phyloP scores from a whole-genome alignment of 2,888 invertebrate genomes.

The Folsomia candida region DNA sequence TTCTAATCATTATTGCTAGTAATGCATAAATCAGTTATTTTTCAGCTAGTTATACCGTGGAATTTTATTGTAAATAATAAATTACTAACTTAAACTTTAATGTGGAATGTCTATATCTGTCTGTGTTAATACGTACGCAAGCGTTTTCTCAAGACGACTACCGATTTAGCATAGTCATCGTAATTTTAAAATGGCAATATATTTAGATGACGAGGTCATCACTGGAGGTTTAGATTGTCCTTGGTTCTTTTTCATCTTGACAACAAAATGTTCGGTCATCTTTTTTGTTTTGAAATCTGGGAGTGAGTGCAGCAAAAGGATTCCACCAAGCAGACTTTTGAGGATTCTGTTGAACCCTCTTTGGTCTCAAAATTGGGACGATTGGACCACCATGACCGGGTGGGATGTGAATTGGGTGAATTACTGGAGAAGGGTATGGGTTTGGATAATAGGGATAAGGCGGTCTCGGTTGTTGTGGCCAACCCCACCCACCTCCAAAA shows the following conservation, averaged over 20 bases:
- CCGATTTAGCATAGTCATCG: too few relatives aligned
- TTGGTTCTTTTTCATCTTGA: too few relatives aligned
- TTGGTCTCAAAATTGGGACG: conserved; percentile 35
- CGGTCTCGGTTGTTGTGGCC: background rate
- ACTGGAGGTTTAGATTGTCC: too few relatives aligned
- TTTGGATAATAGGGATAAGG: conserved; percentile 21
- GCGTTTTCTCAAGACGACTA: too few relatives aligned
- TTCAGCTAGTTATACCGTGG: too few relatives aligned
- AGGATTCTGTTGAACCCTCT: conserved; percentile 11
- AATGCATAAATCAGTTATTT: too few relatives aligned
- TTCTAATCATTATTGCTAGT: too few relatives aligned
- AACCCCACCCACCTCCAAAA: conserved; percentile 18
- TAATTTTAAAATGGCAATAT: too few relatives aligned
- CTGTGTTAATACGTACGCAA: too few relatives aligned
- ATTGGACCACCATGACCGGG: conserved; percentile 19
- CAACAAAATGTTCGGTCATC: too few relatives aligned
- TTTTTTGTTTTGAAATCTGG: conserved; percentile 15
- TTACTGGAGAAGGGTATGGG: conserved; percentile 21
- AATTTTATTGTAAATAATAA: conserved; percentile 16
- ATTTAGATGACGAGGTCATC: too few relatives aligned
- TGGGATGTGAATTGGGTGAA: conserved; percentile 15
- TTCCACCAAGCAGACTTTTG: conserved; percentile 43
- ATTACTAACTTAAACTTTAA: background rate
- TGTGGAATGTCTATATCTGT: too few relatives aligned
- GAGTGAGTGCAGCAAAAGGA: conserved; percentile 39